A percentile compares a stretch with the other conserved stretches of the same genome.
These are phyloP conservation scores for Siniperca obscura DNA, from an alignment of 2,797 vertebrate species.

Conservation along the genomic window DNA sequence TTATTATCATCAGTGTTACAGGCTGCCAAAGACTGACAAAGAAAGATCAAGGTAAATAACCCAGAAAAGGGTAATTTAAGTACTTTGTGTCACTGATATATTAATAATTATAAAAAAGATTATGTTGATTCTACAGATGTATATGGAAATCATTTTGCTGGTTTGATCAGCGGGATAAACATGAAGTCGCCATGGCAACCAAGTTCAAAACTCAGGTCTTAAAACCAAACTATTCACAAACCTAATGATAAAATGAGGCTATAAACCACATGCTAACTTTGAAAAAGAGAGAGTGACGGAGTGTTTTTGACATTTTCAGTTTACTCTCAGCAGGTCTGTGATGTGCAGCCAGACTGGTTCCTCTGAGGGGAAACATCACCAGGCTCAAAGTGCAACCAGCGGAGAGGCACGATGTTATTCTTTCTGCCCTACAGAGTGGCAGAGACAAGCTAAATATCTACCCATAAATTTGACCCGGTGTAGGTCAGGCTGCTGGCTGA, in stretches of 20 bases:
- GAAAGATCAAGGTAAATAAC: constrained; percentile 46
- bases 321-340: constrained; percentile 65
- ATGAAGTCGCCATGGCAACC: constrained; percentile 2
- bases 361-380: constrained; percentile 68
- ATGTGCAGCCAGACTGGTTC: constrained; percentile 68
- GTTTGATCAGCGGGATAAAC: constrained; percentile 26
- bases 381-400: constrained; percentile 28
- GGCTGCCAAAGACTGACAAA: constrained; percentile 38
- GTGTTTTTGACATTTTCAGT: constrained; percentile 72
- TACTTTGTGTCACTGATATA: neutral
- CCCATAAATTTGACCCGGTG: constrained; percentile 75
- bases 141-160: constrained; percentile 16
- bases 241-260: constrained; percentile 51
- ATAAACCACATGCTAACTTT: constrained; percentile 56
- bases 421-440: constrained; percentile 73
- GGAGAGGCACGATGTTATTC: constrained; percentile 68
- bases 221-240: constrained; percentile 13
- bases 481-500: constrained; percentile 62
- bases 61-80: constrained; percentile 1
- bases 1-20: constrained; percentile 84
- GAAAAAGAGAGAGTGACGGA: constrained; percentile 55
- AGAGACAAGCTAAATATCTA: constrained; percentile 75
- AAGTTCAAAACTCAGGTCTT: constrained; percentile 28
- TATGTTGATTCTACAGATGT: constrained; percentile 9
- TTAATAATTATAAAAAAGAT: constrained; percentile 19